A percentile compares a stretch with the other conserved stretches of the same genome.
These are phyloP conservation scores for Trissolcus japonicus DNA, from an alignment of 2,888 invertebrate genomes.

Conservation along the genomic window DNA sequence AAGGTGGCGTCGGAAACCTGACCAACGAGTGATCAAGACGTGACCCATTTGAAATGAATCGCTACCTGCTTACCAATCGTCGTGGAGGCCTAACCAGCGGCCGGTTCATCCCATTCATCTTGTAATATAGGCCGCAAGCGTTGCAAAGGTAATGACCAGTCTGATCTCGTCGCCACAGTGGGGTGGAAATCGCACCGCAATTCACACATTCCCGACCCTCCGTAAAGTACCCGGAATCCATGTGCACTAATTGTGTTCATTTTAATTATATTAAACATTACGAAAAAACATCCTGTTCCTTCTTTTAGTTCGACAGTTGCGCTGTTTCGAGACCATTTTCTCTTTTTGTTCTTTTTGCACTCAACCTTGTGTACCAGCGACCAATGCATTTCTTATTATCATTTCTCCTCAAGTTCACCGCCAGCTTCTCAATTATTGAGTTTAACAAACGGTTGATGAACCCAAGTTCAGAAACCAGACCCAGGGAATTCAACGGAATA, in stretches of 20 bases:
- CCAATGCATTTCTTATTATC: conserved; percentile 12
- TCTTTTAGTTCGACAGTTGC: not conserved
- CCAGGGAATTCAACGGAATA: conserved; percentile 30
- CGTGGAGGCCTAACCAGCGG: conserved; percentile 94
- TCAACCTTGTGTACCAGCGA: not conserved
- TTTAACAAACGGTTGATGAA: conserved; percentile 2
- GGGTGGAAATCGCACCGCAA: conserved; percentile 97
- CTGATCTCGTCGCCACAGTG: conserved; percentile 96
- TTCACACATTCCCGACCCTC: conserved; percentile 99
- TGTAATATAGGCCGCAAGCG: conserved; percentile 98
- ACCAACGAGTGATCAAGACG: conserved; percentile 41
- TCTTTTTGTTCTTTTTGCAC: not conserved
- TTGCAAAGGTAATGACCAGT: conserved; percentile 99
- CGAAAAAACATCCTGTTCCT: not conserved
- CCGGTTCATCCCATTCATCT: conserved; percentile 97
- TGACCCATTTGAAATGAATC: conserved; percentile 68
- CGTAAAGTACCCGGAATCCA: conserved; percentile 74
- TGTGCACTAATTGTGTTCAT: conserved; percentile 67
- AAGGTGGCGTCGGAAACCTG: conserved; percentile 18
- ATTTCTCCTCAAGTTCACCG: not conserved
- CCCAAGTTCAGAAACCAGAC: not conserved
- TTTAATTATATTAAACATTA: conserved; percentile 41
- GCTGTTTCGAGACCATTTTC: not conserved
- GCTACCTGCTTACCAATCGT: conserved; percentile 88
- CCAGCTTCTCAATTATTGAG: conserved; percentile 20